Evolutionary conservation across 2,113 vertebrate species (phyloP), one percentile per base, ranked within the genome.

Genomic region (Salvelinus namaycush): DNA sequence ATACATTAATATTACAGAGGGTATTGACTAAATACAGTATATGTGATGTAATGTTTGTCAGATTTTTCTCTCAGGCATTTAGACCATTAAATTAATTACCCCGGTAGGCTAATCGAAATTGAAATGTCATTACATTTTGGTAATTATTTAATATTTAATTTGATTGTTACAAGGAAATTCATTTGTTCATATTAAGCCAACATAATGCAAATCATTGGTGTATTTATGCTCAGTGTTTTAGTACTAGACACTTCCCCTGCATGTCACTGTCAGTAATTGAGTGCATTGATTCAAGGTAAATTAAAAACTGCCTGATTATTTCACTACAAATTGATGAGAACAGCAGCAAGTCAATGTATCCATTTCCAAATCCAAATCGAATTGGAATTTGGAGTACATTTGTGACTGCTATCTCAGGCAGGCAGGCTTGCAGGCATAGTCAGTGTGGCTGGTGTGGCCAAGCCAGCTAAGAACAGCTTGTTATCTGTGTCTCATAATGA

Each of bases 291-390:
- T 79, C 73, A 24, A 70, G 75, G 76, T 69, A 87, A 88, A 84
- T 87, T 76, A 80, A 87, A 81, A 64, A 26, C 68, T 69, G 73
- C 39, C 82, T 87, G 81, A 85, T 87, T 88, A 83, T 79, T 76
- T 80, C 83, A 79, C 76, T 73, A 51, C 82, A 66, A 80, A 81
- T 71, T 89, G 76, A 89, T 84, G 84, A 89, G 80, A 86, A 57
- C 74, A 78, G 80, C 81, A 78, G 18, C 69, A 48, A 79, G 88
- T 92, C 89, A 87, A 90, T 91, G 81, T 31, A 77, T 89, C 83
- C 72, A 81, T 88, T 79, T 80, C 86, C 75, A 82, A 88, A 85
- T 83, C 84, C 49, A 83, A 88, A 87, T 84, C 82, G 80, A 87
- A 85, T 88, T 89, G 87, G 77, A 87, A 89, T 88, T 84, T 79